Evolutionary conservation across 2,113 vertebrate species (phyloP).

Genomic region (Oryzias melastigma): DNA sequence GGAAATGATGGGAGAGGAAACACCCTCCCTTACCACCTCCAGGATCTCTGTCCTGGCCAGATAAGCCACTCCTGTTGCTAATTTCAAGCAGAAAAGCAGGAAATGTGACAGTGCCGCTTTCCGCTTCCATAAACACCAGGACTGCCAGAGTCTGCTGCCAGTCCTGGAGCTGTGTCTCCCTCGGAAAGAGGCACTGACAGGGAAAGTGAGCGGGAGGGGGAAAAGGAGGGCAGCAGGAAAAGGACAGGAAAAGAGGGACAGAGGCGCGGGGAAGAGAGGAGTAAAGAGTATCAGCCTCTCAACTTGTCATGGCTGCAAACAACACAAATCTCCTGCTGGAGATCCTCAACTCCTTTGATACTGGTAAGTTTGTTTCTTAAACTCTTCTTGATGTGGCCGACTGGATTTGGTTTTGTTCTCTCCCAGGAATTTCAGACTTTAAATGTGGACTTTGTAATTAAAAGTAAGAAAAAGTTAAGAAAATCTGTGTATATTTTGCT

Average conservation of each 20-base stretch:
- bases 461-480: conserved; percentile 1
- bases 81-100: conserved; percentile 93
- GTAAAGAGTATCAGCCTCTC: conserved; percentile 36
- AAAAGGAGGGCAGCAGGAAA: conserved; percentile 52
- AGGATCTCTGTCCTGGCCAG: conserved; percentile 87
- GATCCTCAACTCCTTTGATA: conserved; percentile 73
- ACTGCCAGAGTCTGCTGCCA: conserved; percentile 57
- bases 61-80: conserved; percentile 93
- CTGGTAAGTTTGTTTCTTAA: conserved; percentile 72
- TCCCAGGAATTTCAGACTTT: conserved; percentile 30
- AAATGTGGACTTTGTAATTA: conserved; percentile 14
- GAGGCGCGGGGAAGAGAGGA: conserved; percentile 34
- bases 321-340: conserved; percentile 75
- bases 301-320: conserved; percentile 84
- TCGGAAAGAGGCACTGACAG: conserved; percentile 37
- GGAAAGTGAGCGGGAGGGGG: conserved; percentile 46
- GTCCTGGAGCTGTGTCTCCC: conserved; percentile 59
- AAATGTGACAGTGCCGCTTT: conserved; percentile 92
- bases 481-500: neutral
- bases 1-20: conserved; percentile 90
- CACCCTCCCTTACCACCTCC: conserved; percentile 72
- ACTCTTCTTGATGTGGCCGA: conserved; percentile 41
- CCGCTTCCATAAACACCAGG: conserved; percentile 86
- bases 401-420: conserved; percentile 29
- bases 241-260: conserved; percentile 56